Percentiles rank a stretch among this genome's conserved stretches.
Evolutionary conservation across 2,797 vertebrate genomes (phyloP).

Genomic region (Argya squamiceps): DNA sequence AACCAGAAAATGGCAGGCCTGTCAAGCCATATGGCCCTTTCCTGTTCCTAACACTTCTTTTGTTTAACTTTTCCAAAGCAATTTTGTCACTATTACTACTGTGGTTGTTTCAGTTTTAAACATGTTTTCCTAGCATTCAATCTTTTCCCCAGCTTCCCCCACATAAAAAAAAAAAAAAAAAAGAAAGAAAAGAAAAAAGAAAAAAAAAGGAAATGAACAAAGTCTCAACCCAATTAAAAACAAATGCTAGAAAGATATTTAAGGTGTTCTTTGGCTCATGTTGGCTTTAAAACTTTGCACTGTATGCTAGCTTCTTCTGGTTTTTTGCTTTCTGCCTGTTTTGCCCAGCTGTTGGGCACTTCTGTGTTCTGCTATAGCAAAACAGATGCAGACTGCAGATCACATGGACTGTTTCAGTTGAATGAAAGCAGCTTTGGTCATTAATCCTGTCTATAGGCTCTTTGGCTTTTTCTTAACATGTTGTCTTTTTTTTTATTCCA

Average conservation of each 20-base stretch:
- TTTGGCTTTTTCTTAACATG: not conserved
- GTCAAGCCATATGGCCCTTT: conserved; percentile 48
- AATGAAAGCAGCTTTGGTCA: conserved; percentile 50
- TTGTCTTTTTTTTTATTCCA: not conserved
- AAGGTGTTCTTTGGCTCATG: not conserved
- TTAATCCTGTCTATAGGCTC: conserved; percentile 37
- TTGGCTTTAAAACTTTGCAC: not conserved
- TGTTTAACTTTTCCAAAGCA: conserved; percentile 63
- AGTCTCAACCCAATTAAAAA: not conserved
- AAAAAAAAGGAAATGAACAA: not conserved
- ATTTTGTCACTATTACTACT: conserved; percentile 66
- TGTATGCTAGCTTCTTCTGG: not conserved
- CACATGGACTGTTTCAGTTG: conserved; percentile 14
- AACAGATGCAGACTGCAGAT: conserved; percentile 45
- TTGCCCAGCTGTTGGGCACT: conserved; percentile 56
- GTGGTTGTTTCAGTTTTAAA: conserved; percentile 61
- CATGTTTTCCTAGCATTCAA: conserved; percentile 53
- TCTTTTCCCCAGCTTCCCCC: conserved; percentile 51
- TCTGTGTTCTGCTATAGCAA: not conserved
- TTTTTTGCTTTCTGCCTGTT: conserved; percentile 24
- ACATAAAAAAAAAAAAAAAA: not conserved
- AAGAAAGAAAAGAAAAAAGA: accelerated
- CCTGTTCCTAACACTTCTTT: conserved; percentile 65
- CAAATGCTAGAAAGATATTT: not conserved
- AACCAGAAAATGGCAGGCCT: conserved; percentile 63